A percentile compares a stretch with the other conserved stretches of the same genome.
Evolutionary conservation across 1,140 invertebrate genomes (phyloP).

Genomic region (Steinernema feltiae): DNA sequence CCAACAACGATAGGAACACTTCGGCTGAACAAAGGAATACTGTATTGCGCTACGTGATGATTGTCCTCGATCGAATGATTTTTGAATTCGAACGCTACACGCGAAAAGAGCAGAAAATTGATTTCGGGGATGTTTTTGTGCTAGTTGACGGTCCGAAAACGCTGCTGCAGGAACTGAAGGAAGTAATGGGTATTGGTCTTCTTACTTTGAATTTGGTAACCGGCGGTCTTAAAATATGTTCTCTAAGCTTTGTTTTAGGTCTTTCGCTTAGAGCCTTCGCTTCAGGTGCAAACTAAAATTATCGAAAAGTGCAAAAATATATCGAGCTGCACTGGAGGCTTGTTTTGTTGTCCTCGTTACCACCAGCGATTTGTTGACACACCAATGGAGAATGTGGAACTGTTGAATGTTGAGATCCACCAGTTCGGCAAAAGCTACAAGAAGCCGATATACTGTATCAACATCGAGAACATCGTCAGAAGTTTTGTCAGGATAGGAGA

Average conservation of each 20-base stretch:
- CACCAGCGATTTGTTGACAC: not conserved
- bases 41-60: slow-evolving; percentile 24
- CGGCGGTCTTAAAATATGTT: slow-evolving; percentile 19
- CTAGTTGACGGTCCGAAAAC: slow-evolving; percentile 18
- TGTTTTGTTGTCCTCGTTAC: not conserved
- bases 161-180: slow-evolving; percentile 22
- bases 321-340: not conserved
- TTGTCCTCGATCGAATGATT: slow-evolving; percentile 30
- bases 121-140: slow-evolving; percentile 16
- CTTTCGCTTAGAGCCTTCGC: not conserved
- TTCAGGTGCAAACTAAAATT: not conserved
- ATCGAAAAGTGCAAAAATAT: not conserved
- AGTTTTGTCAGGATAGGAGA: slow-evolving; percentile 22
- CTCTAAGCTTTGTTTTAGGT: not conserved
- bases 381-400: not conserved
- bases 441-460: not conserved
- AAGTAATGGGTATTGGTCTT: slow-evolving; percentile 30
- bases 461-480: slow-evolving; percentile 16
- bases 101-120: slow-evolving; percentile 13
- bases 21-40: not conserved
- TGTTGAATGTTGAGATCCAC: not conserved
- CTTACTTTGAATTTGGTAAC: slow-evolving; percentile 32
- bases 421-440: slow-evolving; percentile 14
- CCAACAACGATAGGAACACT: not conserved
- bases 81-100: slow-evolving; percentile 31